Conservation (phyloP, 2,113 vertebrate species). For the Ameiurus melas region DNA sequence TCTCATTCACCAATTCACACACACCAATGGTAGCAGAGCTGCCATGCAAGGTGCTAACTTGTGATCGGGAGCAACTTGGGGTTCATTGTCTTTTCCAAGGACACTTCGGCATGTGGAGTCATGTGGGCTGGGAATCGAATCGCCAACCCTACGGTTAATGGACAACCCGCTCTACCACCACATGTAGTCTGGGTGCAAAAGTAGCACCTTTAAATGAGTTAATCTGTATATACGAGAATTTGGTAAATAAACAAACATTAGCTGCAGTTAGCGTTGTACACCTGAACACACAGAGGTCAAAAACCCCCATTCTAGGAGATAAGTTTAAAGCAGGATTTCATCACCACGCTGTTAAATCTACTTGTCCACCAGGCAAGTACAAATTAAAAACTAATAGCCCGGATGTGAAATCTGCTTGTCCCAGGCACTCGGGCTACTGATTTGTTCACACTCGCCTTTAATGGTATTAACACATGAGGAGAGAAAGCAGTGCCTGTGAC, state of each 20-base stretch:
- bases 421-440: neutral
- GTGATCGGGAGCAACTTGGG: no score
- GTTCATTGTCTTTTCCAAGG: no score
- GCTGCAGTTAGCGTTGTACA: no score
- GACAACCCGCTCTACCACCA: no score
- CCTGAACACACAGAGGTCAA: neutral
- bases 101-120: no score
- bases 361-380: no score
- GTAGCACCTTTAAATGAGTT: neutral
- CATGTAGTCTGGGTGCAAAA: neutral
- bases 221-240: neutral
- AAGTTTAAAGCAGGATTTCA: neutral
- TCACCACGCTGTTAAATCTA: no score
- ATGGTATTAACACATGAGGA: slow-evolving; percentile 58
- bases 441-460: slow-evolving; percentile 46
- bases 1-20: no score
- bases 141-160: no score
- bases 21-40: no score
- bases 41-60: no score
- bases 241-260: neutral
- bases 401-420: neutral
- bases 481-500: slow-evolving; percentile 60
- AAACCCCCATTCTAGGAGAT: neutral
- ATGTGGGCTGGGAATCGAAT: no score
- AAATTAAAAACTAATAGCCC: slow-evolving; percentile 15